Percentiles rank a stretch among this genome's conserved stretches.
phyloP scores from a whole-genome alignment of 35 echinoderm and acorn worm species.

The Ophiothrix spiculata region DNA sequence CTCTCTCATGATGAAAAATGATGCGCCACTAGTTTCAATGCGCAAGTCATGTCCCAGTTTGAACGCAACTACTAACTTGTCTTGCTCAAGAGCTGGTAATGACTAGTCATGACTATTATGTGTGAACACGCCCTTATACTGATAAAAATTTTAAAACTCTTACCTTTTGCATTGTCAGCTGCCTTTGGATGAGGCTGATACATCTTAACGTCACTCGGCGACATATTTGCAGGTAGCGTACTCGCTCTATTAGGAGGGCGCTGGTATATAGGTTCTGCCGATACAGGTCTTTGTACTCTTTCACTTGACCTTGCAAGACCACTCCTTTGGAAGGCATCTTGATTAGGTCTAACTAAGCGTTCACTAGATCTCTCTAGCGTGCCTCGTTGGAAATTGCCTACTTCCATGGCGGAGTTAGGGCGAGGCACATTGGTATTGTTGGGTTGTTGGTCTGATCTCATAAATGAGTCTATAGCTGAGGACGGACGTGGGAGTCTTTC shows the following conservation, averaged over 20 bases:
- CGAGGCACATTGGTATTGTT: background rate
- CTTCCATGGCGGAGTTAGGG: background rate
- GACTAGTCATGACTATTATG: too few relatives aligned
- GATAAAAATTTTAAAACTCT: too few relatives aligned
- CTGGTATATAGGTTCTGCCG: background rate
- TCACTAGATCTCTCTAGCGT: background rate
- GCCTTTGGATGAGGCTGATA: background rate
- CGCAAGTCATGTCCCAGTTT: too few relatives aligned
- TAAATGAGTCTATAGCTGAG: background rate
- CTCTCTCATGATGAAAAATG: too few relatives aligned
- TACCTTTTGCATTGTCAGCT: background rate
- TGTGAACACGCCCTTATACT: too few relatives aligned
- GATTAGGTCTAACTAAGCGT: background rate
- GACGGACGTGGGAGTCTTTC: background rate
- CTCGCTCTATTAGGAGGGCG: background rate
- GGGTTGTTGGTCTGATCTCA: background rate
- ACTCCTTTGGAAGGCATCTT: conserved; percentile 1
- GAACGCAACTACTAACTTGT: too few relatives aligned
- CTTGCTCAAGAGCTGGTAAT: too few relatives aligned
- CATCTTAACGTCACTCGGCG: background rate
- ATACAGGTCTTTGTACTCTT: background rate
- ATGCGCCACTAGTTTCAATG: too few relatives aligned
- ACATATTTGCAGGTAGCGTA: background rate
- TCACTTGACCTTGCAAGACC: background rate
- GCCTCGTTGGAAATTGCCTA: background rate